A percentile compares a stretch with the other conserved stretches of the same genome.
phyloP scores from a whole-genome alignment of 2,888 invertebrate genomes.

The Liopterus haemorrhoidalis region DNA sequence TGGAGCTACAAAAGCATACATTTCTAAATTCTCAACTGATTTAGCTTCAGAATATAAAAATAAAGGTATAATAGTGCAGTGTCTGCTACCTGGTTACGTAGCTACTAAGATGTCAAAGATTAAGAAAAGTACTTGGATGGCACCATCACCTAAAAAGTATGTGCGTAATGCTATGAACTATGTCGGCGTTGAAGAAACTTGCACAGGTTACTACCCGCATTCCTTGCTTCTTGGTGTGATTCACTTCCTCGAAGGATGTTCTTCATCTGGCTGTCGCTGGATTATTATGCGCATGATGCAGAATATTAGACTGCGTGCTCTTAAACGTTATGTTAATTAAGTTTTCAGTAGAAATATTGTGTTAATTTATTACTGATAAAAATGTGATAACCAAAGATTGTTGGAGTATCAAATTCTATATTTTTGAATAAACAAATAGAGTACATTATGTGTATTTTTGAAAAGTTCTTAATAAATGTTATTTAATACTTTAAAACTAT shows the following conservation, averaged over 20 bases:
- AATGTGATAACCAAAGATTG: too few relatives aligned
- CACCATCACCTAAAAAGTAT: slow-evolving; percentile 67
- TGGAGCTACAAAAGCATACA: slow-evolving; percentile 82
- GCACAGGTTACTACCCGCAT: slow-evolving; percentile 74
- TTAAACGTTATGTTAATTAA: too few relatives aligned
- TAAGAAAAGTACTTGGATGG: slow-evolving; percentile 63
- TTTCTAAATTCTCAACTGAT: slow-evolving; percentile 74
- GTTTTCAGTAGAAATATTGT: too few relatives aligned
- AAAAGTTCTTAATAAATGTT: too few relatives aligned
- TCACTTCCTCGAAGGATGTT: slow-evolving; percentile 47
- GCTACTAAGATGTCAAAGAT: slow-evolving; percentile 89
- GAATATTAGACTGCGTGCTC: slow-evolving; percentile 55
- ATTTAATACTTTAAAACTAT: too few relatives aligned
- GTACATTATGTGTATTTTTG: too few relatives aligned
- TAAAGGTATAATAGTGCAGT: slow-evolving; percentile 71
- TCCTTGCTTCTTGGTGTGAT: slow-evolving; percentile 52
- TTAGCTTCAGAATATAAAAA: slow-evolving; percentile 68
- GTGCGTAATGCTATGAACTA: slow-evolving; percentile 66
- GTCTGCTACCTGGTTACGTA: slow-evolving; percentile 80
- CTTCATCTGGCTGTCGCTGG: slow-evolving; percentile 55
- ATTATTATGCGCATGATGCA: slow-evolving; percentile 60
- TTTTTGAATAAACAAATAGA: too few relatives aligned
- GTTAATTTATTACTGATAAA: too few relatives aligned
- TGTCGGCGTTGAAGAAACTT: slow-evolving; percentile 62
- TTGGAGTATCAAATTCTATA: too few relatives aligned